Conservation (phyloP, 2,797 vertebrate species). For the Gambelia wislizenii region DNA sequence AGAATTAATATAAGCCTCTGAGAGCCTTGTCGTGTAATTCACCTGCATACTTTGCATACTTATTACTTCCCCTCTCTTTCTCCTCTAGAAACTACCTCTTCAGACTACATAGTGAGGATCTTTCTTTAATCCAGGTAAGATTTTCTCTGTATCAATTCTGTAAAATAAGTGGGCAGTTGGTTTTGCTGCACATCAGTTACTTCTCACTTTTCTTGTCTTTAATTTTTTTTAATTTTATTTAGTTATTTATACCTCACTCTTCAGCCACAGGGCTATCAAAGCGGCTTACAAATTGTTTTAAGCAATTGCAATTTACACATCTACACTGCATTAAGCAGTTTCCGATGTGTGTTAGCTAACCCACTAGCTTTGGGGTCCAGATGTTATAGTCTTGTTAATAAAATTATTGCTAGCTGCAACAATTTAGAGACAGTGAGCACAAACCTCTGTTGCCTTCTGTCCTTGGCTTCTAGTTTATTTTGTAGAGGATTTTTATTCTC, state of each 20-base stretch:
- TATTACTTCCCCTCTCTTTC: conserved; percentile 56
- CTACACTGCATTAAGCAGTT: too few relatives aligned
- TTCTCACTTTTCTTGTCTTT: conserved; percentile 34
- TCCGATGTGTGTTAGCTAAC: too few relatives aligned
- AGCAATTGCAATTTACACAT: too few relatives aligned
- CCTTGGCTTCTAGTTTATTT: not conserved
- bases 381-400: not conserved
- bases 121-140: conserved; percentile 94
- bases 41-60: not conserved
- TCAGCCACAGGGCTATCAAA: too few relatives aligned
- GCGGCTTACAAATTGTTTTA: too few relatives aligned
- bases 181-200: not conserved
- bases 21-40: not conserved
- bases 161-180: conserved; percentile 28
- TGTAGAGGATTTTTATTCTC: not conserved
- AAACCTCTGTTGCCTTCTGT: not conserved
- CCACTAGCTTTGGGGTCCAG: conserved; percentile 39
- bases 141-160: conserved; percentile 65
- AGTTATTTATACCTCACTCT: too few relatives aligned
- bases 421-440: conserved; percentile 22
- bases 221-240: too few relatives aligned
- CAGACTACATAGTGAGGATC: conserved; percentile 91
- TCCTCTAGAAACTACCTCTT: conserved; percentile 94
- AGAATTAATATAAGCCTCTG: not conserved
- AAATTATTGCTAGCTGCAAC: not conserved